A percentile compares a stretch with the other conserved stretches of the same genome.
These are phyloP conservation scores for Nudaria mundana DNA, from an alignment of 2,888 invertebrate genomes.

Conservation along the genomic window DNA sequence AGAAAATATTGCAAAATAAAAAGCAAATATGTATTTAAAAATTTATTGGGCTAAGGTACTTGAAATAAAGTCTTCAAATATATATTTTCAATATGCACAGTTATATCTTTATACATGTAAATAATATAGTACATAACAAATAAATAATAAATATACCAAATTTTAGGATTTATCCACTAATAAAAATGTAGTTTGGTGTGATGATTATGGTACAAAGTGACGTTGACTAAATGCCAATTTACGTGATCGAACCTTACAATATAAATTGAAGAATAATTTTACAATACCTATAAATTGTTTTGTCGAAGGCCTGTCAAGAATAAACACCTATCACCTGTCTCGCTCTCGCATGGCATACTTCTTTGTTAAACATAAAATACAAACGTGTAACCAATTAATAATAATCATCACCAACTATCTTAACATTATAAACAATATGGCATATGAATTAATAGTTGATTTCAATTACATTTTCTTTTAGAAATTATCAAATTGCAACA, in stretches of 20 bases:
- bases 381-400: constrained; percentile 58
- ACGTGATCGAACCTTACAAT: constrained; percentile 44
- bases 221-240: constrained; percentile 73
- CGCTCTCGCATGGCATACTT: constrained; percentile 60
- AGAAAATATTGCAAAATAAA: no score
- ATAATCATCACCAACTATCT: constrained; percentile 66
- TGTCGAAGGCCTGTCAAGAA: constrained; percentile 47
- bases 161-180: constrained; percentile 71
- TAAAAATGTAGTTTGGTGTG: constrained; percentile 75
- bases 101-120: constrained; percentile 80
- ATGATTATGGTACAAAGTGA: constrained; percentile 72
- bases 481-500: constrained; percentile 76
- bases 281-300: constrained; percentile 56
- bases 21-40: constrained; percentile 30
- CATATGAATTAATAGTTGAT: constrained; percentile 76
- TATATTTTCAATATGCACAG: constrained; percentile 80
- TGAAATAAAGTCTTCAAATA: constrained; percentile 78
- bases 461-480: constrained; percentile 74
- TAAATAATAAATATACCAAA: constrained; percentile 79
- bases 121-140: constrained; percentile 81
- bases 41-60: constrained; percentile 76
- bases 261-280: constrained; percentile 55
- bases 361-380: constrained; percentile 45
- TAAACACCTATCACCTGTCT: constrained; percentile 51
- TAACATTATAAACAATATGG: constrained; percentile 79